A percentile compares a stretch with the other conserved stretches of the same genome.
phyloP scores from a whole-genome alignment of 2,888 invertebrate genomes.

The Tinea trinotella region DNA sequence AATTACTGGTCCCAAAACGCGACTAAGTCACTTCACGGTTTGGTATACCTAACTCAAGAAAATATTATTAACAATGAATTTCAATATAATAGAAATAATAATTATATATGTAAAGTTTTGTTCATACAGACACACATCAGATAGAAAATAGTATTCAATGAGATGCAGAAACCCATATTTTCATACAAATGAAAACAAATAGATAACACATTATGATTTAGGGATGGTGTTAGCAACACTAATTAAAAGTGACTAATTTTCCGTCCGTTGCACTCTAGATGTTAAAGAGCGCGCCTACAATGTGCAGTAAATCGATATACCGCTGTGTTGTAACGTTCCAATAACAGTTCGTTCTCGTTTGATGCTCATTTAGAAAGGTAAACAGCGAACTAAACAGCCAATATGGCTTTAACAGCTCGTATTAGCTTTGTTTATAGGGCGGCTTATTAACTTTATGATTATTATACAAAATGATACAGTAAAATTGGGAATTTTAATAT shows the following conservation, averaged over 20 bases:
- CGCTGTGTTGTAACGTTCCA: conserved; percentile 43
- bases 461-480: conserved; percentile 13
- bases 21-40: no score
- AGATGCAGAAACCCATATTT: background rate
- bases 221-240: background rate
- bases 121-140: no score
- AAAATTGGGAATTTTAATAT: conserved; percentile 8
- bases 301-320: conserved; percentile 44
- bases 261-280: conserved; percentile 12
- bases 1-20: no score
- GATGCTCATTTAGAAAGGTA: conserved; percentile 54
- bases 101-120: no score
- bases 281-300: conserved; percentile 12
- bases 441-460: conserved; percentile 17
- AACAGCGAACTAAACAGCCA: conserved; percentile 46
- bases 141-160: no score
- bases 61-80: no score
- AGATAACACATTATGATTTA: conserved; percentile 2
- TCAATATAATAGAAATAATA: no score
- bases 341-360: conserved; percentile 59
- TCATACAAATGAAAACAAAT: background rate
- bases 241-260: conserved; percentile 14
- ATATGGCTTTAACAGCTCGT: conserved; percentile 43
- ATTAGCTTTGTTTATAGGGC: conserved; percentile 30
- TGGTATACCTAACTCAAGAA: no score